Evolutionary conservation across 2,113 vertebrate species (phyloP), one percentile per base, ranked within the genome.

Genomic region (Boleophthalmus pectinirostris): DNA sequence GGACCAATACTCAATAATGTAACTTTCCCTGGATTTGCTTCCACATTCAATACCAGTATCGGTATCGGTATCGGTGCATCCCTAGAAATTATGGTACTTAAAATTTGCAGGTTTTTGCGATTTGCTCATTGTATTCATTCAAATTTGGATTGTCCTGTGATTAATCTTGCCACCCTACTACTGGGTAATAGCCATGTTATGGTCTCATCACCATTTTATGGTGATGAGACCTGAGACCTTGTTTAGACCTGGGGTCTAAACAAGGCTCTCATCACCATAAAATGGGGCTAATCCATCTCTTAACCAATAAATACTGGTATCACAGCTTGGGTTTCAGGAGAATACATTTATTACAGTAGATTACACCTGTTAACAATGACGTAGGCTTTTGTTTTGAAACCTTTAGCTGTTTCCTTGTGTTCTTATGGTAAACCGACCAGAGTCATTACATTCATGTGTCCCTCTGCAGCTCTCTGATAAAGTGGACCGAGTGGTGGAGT

Each of bases 401-500:
- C 49, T 0, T 66, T 46, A 33, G 67, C 68, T 15, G 54, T 33
- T 23, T 20, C 24, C 5, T 33, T 79, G 74, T 80, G 71, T 73
- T 16, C 33, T 53, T 9, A 33, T 56, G 51, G 38, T 72, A 76
- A 75, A 82, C 75, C 70, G 12, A 45, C n/a, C 15, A n/a, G 21
- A 56, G 58, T 68, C 58, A 5, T 57, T n/a, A 45, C 66, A 53
- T 68, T 58, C 43, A 79, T 60, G 49, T 21, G 69, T 21, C 21
- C 3, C 79, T 73, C 71, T 69, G 74, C 92, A 99, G 98, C 94
- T 99, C 74, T 98, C 96, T 0, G 96, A 98, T 89, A 96, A 97
- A 93, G 96, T 90, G 1, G 98, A 99, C 87, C 93, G 96, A 25
- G 97, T 98, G 82, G 98, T 99, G 56, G 98, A 99, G 83, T 99